Evolutionary conservation across 2,888 invertebrate genomes (phyloP).

Genomic region (Maniola hyperantus): DNA sequence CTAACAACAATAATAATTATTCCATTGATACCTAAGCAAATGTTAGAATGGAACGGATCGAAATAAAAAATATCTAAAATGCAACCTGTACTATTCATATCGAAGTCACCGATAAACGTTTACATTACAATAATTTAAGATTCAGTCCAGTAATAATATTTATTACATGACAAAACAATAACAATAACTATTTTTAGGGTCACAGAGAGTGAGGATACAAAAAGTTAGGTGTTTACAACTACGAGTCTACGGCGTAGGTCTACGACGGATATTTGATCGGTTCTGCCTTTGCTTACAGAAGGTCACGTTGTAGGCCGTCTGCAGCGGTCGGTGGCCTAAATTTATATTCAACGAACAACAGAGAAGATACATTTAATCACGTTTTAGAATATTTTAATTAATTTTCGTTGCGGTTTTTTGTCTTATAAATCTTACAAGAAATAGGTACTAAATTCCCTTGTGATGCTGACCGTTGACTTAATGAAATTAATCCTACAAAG

Average conservation of each 20-base stretch:
- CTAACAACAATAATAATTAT: too few relatives aligned
- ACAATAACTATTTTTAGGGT: too few relatives aligned
- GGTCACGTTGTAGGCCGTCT: not conserved
- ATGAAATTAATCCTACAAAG: slow-evolving; percentile 4
- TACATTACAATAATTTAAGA: too few relatives aligned
- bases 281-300: not conserved
- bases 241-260: not conserved
- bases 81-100: too few relatives aligned
- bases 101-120: too few relatives aligned
- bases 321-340: not conserved
- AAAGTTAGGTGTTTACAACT: too few relatives aligned
- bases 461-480: not conserved
- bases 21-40: too few relatives aligned
- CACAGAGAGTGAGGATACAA: too few relatives aligned
- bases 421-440: slow-evolving; percentile 3
- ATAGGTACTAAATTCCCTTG: slow-evolving; percentile 11
- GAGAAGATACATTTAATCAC: slow-evolving; percentile 2
- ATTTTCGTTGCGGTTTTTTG: slow-evolving; percentile 9
- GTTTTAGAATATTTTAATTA: slow-evolving; percentile 11
- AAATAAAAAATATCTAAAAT: too few relatives aligned
- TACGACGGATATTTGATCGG: not conserved
- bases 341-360: slow-evolving; percentile 8
- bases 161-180: too few relatives aligned
- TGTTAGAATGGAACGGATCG: too few relatives aligned
- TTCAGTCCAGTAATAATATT: too few relatives aligned